Conservation (phyloP, 2,888 invertebrate species). For the Octonoba sinensis region DNA sequence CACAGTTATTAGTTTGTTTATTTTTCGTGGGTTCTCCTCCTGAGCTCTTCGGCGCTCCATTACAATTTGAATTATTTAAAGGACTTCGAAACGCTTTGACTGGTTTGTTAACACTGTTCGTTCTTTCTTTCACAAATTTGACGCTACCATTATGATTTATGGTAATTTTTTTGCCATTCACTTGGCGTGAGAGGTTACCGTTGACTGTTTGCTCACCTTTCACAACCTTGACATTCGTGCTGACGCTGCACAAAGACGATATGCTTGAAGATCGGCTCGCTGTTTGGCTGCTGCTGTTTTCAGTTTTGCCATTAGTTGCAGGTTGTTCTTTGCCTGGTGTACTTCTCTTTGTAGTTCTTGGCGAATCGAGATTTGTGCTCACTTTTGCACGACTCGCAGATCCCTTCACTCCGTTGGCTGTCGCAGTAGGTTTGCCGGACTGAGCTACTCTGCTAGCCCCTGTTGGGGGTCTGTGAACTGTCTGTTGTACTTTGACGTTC, state of each 20-base stretch:
- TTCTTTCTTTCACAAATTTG: conserved; percentile 28
- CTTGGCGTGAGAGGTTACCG: background rate
- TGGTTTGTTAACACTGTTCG: background rate
- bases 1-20: background rate
- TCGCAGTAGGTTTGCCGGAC: too few species aligned
- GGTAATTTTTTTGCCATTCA: conserved; percentile 41
- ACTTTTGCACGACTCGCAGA: conserved; percentile 5
- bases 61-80: conserved; percentile 13
- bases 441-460: background rate
- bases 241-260: conserved; percentile 47
- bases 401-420: background rate
- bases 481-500: conserved; percentile 56
- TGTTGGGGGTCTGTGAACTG: conserved; percentile 19
- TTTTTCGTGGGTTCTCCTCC: too few species aligned
- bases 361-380: background rate
- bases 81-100: conserved; percentile 10
- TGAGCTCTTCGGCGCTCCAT: conserved; percentile 8
- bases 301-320: conserved; percentile 18
- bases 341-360: too few species aligned
- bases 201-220: conserved; percentile 27
- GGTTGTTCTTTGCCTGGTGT: background rate
- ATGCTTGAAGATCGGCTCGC: conserved; percentile 43
- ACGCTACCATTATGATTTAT: conserved; percentile 54
- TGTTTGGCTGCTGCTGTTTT: conserved; percentile 21
- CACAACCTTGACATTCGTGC: conserved; percentile 48